phyloP scores from a whole-genome alignment of 2,113 vertebrate species.

The Gnathonemus echidnorhynchus region DNA sequence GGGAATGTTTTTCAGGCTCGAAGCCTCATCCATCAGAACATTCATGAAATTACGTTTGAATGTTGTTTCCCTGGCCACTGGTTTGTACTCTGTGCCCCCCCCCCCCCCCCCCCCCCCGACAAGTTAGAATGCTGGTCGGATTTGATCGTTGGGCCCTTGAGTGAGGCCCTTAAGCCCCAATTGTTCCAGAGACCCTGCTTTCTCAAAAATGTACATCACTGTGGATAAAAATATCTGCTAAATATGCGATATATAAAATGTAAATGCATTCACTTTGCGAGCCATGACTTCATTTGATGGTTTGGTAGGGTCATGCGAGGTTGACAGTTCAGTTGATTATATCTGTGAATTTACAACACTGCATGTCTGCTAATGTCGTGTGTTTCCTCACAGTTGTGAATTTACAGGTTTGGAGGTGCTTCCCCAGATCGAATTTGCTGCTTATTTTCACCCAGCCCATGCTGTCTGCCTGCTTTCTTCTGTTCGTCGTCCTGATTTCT shows the following conservation, averaged over 20 bases:
- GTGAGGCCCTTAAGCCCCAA: neutral
- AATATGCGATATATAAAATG: neutral
- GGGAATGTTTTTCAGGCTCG: neutral
- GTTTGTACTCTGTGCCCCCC: neutral
- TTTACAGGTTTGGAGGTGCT: neutral
- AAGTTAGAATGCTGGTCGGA: no score
- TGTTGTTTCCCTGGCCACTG: neutral
- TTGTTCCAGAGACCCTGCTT: neutral
- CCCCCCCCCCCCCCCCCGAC: no score
- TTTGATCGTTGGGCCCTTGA: neutral
- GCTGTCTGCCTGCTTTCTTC: neutral
- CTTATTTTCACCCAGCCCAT: neutral
- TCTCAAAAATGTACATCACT: neutral
- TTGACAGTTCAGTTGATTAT: neutral
- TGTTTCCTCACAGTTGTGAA: neutral
- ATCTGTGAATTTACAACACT: neutral
- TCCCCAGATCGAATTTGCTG: neutral
- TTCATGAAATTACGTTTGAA: neutral
- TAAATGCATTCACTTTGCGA: neutral
- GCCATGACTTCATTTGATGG: neutral
- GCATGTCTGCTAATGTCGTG: neutral
- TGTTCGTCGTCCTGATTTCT: no score
- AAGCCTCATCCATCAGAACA: neutral
- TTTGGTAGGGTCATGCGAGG: neutral
- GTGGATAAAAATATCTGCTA: neutral